These are phyloP conservation scores for Melanaphis sacchari DNA, from an alignment of 1,140 invertebrate species.

Conservation along the genomic window DNA sequence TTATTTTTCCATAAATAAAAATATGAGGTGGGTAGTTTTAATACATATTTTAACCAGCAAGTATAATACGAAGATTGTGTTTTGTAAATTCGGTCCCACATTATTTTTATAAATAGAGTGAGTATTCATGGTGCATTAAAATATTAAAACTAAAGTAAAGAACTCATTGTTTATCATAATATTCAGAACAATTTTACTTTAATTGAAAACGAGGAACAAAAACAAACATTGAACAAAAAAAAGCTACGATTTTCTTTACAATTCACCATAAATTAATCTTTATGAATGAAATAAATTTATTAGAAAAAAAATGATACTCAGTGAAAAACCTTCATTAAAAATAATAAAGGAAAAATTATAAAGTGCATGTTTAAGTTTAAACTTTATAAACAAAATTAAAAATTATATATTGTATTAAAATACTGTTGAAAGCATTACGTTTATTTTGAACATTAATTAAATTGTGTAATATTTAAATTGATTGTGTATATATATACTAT, in stretches of 20 bases:
- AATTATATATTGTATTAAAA: not conserved
- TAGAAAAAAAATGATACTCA: not conserved
- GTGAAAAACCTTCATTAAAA: not conserved
- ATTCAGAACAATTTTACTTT: not conserved
- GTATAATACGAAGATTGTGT: not conserved
- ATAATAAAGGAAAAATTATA: not conserved
- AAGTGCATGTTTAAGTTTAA: not conserved
- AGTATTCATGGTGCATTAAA: not conserved
- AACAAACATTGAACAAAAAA: not conserved
- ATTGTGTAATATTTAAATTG: not conserved
- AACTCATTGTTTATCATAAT: not conserved
- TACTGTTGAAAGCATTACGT: not conserved
- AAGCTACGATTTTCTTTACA: not conserved
- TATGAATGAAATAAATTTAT: not conserved
- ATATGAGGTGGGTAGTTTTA: not conserved
- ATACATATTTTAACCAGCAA: not conserved
- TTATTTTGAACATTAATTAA: constrained; percentile 3
- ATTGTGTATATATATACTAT: not conserved
- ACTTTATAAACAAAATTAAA: constrained; percentile 2
- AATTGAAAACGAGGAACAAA: not conserved
- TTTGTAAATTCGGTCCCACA: not conserved
- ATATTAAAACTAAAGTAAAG: not conserved
- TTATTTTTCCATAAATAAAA: not conserved
- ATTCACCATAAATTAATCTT: not conserved
- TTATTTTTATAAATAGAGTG: not conserved